Evolutionary conservation across 2,113 vertebrate species (phyloP), one percentile per base, ranked within the genome.

Genomic region (Acrocephalus arundinaceus): DNA sequence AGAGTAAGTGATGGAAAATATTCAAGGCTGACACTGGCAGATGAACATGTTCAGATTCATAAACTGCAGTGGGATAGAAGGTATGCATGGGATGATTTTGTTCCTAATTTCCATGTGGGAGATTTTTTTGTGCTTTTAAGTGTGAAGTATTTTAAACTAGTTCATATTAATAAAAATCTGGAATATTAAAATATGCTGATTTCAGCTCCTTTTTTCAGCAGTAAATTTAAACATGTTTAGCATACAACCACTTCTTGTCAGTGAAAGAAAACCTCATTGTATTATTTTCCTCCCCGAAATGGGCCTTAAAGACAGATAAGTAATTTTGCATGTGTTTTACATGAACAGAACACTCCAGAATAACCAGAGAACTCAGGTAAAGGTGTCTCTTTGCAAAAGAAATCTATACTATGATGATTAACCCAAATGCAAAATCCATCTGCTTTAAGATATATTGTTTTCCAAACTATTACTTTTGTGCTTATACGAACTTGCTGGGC

Each of bases 251-350:
- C 10, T 77, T 93, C 23, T 72, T 91, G 45, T 75, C 39, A 67
- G 35, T 80, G 68, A 65, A 78, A 85, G 63, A 76, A 49, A 10
- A 49, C 12, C 1, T 10, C 15, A 1, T 1, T 63, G 2, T 48
- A 65, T 84, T 85, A 41, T 90, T 88, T 90, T 93, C 80, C 78
- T 52, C 78, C 8, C 23, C 15, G 10, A 62, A 72, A 79, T 54
- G 74, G 58, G 55, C 68, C 76, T 83, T 77, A 61, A 85, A 88
- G 45, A 35, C 62, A 57, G 16, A 18, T 61, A 93, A 96, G 45
- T 94, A 84, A 74, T 94, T 93, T 88, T 88, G 24, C 75, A 95
- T 89, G 67, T 88, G 68, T 68, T 93, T 73, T 67, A 19, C 24
- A 23, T 59, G 35, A 70, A 33, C 68, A 75, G 22, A 74, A 45